Conservation (phyloP, 2,888 invertebrate species). For the Thymelicus lineola region DNA sequence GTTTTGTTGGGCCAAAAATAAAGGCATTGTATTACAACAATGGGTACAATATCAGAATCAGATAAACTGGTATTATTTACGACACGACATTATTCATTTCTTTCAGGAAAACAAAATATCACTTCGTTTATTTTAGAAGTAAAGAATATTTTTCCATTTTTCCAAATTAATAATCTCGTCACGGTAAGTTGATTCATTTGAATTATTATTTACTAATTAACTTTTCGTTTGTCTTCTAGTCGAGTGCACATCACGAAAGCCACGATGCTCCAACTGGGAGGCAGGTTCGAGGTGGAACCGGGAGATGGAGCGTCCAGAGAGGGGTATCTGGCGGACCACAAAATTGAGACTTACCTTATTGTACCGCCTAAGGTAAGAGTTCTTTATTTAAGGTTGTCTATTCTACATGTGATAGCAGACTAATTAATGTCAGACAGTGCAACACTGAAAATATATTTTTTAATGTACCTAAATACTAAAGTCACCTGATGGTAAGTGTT, state of each 20-base stretch:
- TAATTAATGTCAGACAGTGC: too few species aligned
- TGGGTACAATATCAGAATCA: background rate
- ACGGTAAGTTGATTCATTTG: too few species aligned
- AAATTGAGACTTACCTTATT: slow-evolving; percentile 95
- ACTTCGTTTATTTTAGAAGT: background rate
- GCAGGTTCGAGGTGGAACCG: slow-evolving; percentile 93
- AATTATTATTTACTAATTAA: background rate
- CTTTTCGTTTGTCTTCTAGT: slow-evolving; percentile 69
- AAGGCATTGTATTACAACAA: background rate
- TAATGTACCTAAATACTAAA: too few species aligned
- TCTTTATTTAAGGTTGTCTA: too few species aligned
- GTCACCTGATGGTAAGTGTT: too few species aligned
- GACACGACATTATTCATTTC: background rate
- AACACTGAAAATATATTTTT: too few species aligned
- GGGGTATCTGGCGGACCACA: slow-evolving; percentile 94
- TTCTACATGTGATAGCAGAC: too few species aligned
- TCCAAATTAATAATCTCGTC: too few species aligned
- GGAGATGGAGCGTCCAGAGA: slow-evolving; percentile 93
- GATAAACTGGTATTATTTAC: background rate
- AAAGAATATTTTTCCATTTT: too few species aligned
- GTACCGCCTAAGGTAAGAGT: slow-evolving; percentile 90
- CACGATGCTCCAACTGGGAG: slow-evolving; percentile 92
- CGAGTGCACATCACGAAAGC: slow-evolving; percentile 95
- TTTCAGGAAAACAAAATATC: background rate
- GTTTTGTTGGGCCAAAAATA: background rate